phyloP scores from a whole-genome alignment of 1,140 invertebrate species.

The Cyphomyrmex costatus region DNA sequence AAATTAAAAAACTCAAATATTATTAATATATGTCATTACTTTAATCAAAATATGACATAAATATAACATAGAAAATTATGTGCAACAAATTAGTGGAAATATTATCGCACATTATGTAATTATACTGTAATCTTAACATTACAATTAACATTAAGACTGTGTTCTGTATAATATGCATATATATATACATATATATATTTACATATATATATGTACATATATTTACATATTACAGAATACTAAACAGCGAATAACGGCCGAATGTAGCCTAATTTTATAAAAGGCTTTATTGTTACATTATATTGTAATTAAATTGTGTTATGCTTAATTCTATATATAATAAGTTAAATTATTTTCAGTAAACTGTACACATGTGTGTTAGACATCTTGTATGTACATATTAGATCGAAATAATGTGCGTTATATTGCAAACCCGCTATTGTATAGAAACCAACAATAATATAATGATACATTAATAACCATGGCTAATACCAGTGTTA shows the following conservation, averaged over 20 bases:
- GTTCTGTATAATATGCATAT: no score
- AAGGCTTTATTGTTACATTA: background rate
- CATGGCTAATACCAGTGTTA: constrained; percentile 12
- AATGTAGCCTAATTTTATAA: background rate
- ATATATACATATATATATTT: no score
- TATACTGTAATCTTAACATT: background rate
- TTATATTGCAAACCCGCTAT: constrained; percentile 9
- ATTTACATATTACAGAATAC: no score
- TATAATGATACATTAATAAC: constrained; percentile 33
- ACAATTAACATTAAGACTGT: background rate
- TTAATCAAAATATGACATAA: background rate
- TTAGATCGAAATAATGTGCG: background rate
- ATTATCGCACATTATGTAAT: background rate
- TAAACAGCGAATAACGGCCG: no score
- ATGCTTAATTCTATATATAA: background rate
- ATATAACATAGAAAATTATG: background rate
- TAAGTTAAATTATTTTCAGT: constrained; percentile 20
- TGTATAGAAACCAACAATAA: constrained; percentile 29
- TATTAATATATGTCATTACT: background rate
- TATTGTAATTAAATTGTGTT: background rate
- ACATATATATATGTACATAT: no score
- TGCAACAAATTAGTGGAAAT: background rate
- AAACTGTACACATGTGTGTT: background rate
- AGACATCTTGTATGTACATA: background rate
- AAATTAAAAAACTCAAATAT: no score